Evolutionary conservation across 2,113 vertebrate genomes (phyloP).

Genomic region (Otus sunia): DNA sequence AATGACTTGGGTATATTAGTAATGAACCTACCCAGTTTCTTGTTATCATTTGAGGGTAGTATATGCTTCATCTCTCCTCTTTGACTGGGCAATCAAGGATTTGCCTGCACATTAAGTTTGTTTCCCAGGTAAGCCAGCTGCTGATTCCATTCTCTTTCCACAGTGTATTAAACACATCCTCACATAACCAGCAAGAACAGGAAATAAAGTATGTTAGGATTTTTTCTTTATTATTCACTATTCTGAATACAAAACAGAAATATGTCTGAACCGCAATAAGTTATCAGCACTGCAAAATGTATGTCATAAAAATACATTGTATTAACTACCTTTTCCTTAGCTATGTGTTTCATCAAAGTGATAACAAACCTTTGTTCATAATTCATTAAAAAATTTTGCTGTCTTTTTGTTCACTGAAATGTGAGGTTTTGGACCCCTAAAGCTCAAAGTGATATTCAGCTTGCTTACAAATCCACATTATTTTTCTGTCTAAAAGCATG

Average conservation of each 20-base stretch:
- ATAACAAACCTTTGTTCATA: neutral
- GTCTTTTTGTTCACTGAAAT: neutral
- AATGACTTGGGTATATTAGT: conserved; percentile 12
- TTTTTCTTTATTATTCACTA: neutral
- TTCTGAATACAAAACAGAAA: neutral
- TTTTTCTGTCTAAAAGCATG: neutral
- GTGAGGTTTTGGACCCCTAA: neutral
- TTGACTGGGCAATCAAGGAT: conserved; percentile 28
- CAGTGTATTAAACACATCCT: neutral
- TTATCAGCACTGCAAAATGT: neutral
- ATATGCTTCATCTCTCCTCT: neutral
- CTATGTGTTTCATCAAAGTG: neutral
- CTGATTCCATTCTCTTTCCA: neutral
- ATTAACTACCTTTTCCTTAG: neutral
- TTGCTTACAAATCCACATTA: neutral
- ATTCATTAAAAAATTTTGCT: neutral
- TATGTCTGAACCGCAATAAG: neutral
- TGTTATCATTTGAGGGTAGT: neutral
- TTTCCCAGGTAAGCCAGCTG: conserved; percentile 1
- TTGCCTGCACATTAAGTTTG: neutral
- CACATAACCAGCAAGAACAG: neutral
- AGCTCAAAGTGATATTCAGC: neutral
- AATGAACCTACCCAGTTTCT: conserved; percentile 24
- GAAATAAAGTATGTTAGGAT: neutral
- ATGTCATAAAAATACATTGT: neutral